Conservation (phyloP, 2,113 vertebrate genomes). For the Rhinolophus ferrumequinum region DNA sequence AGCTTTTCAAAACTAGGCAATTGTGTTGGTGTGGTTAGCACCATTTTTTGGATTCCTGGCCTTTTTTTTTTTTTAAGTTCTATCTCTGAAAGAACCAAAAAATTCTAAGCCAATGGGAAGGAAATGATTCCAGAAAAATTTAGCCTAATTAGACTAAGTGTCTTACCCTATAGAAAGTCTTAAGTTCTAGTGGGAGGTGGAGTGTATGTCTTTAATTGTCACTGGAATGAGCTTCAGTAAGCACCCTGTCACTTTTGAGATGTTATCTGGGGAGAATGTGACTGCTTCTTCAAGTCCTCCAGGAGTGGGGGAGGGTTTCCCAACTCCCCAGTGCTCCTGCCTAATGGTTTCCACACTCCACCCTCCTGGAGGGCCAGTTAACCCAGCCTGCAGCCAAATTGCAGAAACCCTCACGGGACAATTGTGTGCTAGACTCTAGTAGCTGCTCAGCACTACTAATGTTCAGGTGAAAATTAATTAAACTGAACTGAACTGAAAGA, state of each 20-base stretch:
- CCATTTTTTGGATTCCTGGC: neutral
- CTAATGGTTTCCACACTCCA: slow-evolving; percentile 6
- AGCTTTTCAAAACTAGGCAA: slow-evolving; percentile 13
- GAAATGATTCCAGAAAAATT: slow-evolving; percentile 65
- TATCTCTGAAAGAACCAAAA: neutral
- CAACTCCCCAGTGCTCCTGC: neutral
- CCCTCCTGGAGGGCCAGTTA: neutral
- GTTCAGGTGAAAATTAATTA: neutral
- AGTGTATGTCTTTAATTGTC: slow-evolving; percentile 60
- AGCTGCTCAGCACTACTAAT: neutral
- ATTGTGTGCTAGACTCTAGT: neutral
- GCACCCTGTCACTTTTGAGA: slow-evolving; percentile 52
- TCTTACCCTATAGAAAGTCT: slow-evolving; percentile 22
- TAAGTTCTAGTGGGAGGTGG: slow-evolving; percentile 26
- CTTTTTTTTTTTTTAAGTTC: neutral
- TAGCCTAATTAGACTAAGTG: slow-evolving; percentile 56
- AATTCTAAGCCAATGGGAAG: slow-evolving; percentile 63
- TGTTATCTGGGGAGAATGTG: slow-evolving; percentile 52
- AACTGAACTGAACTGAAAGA: neutral
- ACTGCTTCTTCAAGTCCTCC: neutral
- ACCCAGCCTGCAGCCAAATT: neutral
- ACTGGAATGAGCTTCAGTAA: slow-evolving; percentile 45
- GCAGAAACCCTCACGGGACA: neutral
- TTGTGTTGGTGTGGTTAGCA: neutral
- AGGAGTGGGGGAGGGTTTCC: neutral